Percentiles rank a stretch among this genome's conserved stretches.
Conservation (phyloP, 2,797 vertebrate genomes). For the Siniperca undulata region DNA sequence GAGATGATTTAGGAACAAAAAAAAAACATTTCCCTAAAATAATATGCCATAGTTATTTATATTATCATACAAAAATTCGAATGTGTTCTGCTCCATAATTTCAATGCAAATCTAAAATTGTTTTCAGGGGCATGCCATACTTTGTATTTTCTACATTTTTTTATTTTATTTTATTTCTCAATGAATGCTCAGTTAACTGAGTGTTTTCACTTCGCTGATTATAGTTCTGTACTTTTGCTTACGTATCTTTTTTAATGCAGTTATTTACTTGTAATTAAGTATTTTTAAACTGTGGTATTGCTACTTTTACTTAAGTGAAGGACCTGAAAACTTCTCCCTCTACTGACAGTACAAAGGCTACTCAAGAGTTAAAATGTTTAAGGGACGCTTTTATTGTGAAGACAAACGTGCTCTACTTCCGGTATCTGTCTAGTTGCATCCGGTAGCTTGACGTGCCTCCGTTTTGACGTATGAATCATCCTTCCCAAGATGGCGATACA, state of each 20-base stretch:
- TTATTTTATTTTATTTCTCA: neutral
- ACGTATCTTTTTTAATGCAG: neutral
- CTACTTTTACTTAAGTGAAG: neutral
- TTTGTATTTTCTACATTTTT: neutral
- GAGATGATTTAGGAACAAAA: neutral
- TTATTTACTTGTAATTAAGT: neutral
- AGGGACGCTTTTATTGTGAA: conserved; percentile 60
- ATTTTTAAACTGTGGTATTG: neutral
- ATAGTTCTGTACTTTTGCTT: neutral
- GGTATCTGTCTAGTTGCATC: neutral
- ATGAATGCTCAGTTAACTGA: neutral
- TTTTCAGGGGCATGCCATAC: neutral
- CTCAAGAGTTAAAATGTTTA: too few species aligned
- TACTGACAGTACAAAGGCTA: neutral
- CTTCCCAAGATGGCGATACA: conserved; percentile 81
- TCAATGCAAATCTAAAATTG: neutral
- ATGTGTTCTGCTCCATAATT: neutral
- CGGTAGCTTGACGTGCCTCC: conserved; percentile 23
- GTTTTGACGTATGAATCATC: conserved; percentile 75
- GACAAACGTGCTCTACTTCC: neutral
- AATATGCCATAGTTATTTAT: neutral
- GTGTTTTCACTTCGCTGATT: neutral
- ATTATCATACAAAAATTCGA: neutral
- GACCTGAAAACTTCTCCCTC: neutral
- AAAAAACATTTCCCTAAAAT: neutral